These are phyloP conservation scores for Synergus itoensis DNA, from an alignment of 2,888 invertebrate species.

Conservation along the genomic window DNA sequence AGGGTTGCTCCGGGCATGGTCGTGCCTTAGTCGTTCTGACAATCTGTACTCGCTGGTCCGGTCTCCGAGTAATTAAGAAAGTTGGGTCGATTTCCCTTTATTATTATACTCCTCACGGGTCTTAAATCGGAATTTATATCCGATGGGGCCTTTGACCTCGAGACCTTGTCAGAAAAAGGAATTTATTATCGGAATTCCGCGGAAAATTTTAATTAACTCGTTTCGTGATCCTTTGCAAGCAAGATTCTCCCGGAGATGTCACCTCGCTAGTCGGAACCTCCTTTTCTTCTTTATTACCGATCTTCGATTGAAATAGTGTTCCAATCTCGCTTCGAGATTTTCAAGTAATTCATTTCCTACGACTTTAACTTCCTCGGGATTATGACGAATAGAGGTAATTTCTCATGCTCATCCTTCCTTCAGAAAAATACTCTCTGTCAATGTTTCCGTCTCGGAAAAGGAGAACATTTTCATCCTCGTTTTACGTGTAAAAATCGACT, in stretches of 20 bases:
- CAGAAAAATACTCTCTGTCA: not conserved
- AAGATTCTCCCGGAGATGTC: conserved; percentile 23
- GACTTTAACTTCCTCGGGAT: conserved; percentile 8
- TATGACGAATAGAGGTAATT: conserved; percentile 18
- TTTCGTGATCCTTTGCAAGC: conserved; percentile 36
- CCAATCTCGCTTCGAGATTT: conserved; percentile 5
- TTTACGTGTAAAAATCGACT: no score
- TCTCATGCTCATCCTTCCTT: not conserved
- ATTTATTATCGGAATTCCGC: conserved; percentile 60
- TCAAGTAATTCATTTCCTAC: conserved; percentile 29
- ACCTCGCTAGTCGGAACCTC: not conserved
- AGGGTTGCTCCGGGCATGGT: not conserved
- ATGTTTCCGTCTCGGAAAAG: not conserved
- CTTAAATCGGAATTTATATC: conserved; percentile 62
- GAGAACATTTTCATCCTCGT: not conserved
- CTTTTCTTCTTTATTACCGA: conserved; percentile 17
- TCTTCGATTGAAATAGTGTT: conserved; percentile 35
- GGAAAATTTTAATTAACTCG: conserved; percentile 61
- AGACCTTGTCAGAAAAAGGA: conserved; percentile 44
- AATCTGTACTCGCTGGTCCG: conserved; percentile 20
- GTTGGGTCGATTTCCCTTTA: conserved; percentile 56
- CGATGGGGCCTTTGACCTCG: conserved; percentile 42
- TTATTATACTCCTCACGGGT: conserved; percentile 59
- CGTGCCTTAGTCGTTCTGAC: conserved; percentile 12
- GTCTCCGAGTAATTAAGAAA: conserved; percentile 60